Evolutionary conservation across 2,888 invertebrate genomes (phyloP).

Genomic region (Camptogramma bilineatum): DNA sequence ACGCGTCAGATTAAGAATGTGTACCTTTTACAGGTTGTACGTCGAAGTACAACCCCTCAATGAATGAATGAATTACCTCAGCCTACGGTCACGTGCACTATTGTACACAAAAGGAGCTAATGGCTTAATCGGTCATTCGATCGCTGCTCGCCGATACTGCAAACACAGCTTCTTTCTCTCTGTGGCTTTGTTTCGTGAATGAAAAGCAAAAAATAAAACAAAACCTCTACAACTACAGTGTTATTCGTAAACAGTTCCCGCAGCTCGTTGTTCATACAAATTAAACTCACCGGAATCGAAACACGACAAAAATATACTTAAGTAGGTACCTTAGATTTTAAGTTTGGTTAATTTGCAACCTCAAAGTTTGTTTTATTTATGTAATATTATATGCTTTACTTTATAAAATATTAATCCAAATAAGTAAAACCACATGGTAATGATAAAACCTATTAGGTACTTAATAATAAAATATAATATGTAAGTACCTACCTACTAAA

Average conservation of each 20-base stretch:
- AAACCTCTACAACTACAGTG: constrained; percentile 61
- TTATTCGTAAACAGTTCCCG: constrained; percentile 65
- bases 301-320: constrained; percentile 16
- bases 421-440: no score
- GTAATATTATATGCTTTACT: no score
- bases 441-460: no score
- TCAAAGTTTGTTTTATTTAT: no score
- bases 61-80: constrained; percentile 72
- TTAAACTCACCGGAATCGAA: constrained; percentile 27
- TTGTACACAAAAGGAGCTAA: constrained; percentile 75
- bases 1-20: constrained; percentile 35
- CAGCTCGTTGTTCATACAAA: constrained; percentile 56
- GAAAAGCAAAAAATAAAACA: constrained; percentile 67
- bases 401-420: no score
- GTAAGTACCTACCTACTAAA: no score
- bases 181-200: constrained; percentile 73
- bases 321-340: neutral
- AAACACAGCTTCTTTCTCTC: constrained; percentile 56
- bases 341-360: no score
- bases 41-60: constrained; percentile 53
- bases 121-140: constrained; percentile 77
- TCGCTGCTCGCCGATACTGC: constrained; percentile 66
- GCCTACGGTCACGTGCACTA: constrained; percentile 72
- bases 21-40: constrained; percentile 20
- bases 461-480: no score